Evolutionary conservation across 2,113 vertebrate genomes (phyloP), one percentile per base, ranked within the genome.

Genomic region (Gulo gulo): DNA sequence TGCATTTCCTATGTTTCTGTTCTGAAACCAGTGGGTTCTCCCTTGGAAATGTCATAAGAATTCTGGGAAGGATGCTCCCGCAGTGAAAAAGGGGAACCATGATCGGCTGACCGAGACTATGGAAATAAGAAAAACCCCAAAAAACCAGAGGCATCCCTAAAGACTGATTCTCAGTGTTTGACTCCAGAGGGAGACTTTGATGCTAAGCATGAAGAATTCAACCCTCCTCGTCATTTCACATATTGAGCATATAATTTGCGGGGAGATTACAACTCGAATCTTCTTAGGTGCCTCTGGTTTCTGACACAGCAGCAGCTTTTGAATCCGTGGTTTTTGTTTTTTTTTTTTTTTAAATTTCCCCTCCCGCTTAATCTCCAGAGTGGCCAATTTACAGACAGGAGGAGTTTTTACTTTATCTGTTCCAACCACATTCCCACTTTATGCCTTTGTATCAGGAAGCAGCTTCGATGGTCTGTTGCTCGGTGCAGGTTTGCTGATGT

Each of bases 401-500:
- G 96, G 97, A 97, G 95, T 98, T 98, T 98, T 97, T 96, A 81
- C 97, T 98, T 98, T 98, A 98, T 98, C 98, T 98, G 92, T 97
- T 97, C 82, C 97, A 95, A 96, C 98, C 98, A 98, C 95, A 96
- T 94, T 98, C 97, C 97, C 94, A 96, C 90, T 97, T 97, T 96
- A 94, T 93, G 97, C 97, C 95, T 98, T 98, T 96, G 73, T 87
- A 96, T 96, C 81, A 67, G 34, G 91, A 95, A 91, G 73, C 52
- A 11, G 93, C 78, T 94, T 74, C 2, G 0, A 36, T 31, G 73
- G 93, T 97, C 85, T 87, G 76, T 63, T 3, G 65, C 87, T 87
- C 0, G 0, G 65, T 1, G 24, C 76, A 36, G 2, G 13, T 96
- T 91, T 98, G 96, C 98, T 69, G 29, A 2, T 29, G 29, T 29